Percentiles rank a stretch among this genome's conserved stretches.
phyloP scores from a whole-genome alignment of 2,797 vertebrate species.

The Sphaeramia orbicularis region DNA sequence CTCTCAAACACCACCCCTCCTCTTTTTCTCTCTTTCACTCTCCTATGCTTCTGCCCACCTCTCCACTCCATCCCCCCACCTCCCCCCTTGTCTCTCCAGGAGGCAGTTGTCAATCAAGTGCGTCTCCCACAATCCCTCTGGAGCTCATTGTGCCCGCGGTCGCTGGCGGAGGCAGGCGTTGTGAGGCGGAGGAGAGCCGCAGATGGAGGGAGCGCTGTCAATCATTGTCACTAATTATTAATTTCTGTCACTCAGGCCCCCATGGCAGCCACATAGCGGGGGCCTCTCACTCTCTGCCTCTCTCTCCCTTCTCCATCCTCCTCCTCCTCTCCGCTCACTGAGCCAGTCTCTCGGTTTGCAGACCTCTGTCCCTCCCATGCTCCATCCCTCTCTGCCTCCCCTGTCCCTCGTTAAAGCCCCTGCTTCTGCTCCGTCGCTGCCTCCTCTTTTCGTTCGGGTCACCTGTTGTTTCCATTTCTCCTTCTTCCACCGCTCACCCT shows the following conservation, averaged over 20 bases:
- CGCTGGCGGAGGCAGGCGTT: conserved; percentile 92
- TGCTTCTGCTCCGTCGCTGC: conserved; percentile 60
- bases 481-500: conserved; percentile 26
- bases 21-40: conserved; percentile 58
- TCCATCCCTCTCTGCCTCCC: conserved; percentile 65
- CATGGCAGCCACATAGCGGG: conserved; percentile 86
- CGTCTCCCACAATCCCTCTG: conserved; percentile 91
- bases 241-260: conserved; percentile 99
- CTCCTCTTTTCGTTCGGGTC: conserved; percentile 58
- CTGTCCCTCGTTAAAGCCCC: conserved; percentile 73
- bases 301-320: conserved; percentile 46
- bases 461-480: conserved; percentile 65
- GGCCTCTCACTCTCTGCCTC: conserved; percentile 71
- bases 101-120: conserved; percentile 99
- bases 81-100: conserved; percentile 90
- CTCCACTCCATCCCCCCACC: conserved; percentile 59
- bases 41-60: conserved; percentile 58
- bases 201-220: conserved; percentile 97
- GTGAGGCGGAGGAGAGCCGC: conserved; percentile 92
- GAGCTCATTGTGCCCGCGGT: conserved; percentile 97
- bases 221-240: conserved; percentile 99
- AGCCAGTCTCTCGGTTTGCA: conserved; percentile 33
- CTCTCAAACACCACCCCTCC: conserved; percentile 51
- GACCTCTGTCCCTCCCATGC: conserved; percentile 60
- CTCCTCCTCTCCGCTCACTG: conserved; percentile 53